Conservation (phyloP, 64 coral and sea anemone species). For the Stylophora pistillata region DNA sequence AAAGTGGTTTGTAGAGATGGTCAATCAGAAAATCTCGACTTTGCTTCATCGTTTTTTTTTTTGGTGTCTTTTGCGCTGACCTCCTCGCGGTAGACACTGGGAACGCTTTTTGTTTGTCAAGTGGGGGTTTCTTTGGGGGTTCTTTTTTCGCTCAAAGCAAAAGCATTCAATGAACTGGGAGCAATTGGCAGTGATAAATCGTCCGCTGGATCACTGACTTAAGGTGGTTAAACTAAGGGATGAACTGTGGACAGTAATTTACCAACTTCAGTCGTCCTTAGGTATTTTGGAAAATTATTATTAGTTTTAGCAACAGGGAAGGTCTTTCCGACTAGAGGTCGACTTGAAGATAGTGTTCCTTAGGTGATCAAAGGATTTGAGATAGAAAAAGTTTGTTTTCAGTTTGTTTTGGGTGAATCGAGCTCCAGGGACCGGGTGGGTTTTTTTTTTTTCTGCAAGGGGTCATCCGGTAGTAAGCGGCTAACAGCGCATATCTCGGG, state of each 20-base stretch:
- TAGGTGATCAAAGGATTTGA: too few relatives aligned
- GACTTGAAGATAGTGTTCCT: neutral
- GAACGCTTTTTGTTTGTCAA: neutral
- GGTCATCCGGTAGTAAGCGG: neutral
- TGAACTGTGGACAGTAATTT: too few relatives aligned
- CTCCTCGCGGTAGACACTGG: neutral
- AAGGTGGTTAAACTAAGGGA: neutral
- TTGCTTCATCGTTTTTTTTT: neutral
- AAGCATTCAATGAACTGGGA: too few relatives aligned
- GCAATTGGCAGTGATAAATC: too few relatives aligned
- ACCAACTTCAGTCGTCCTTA: neutral
- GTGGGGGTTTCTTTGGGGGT: neutral
- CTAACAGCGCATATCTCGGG: neutral
- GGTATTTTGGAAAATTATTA: neutral
- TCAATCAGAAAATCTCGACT: neutral
- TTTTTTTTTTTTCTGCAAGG: neutral
- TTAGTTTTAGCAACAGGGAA: neutral
- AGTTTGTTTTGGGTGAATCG: neutral
- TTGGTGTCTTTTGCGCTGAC: constrained; percentile 5
- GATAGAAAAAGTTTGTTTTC: neutral
- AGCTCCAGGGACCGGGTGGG: neutral
- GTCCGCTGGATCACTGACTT: neutral
- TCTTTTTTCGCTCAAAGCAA: neutral
- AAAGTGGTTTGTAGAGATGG: too few relatives aligned
- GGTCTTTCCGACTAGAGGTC: neutral